Evolutionary conservation across 2,113 vertebrate genomes (phyloP).

Genomic region (Paradisaea rubra): DNA sequence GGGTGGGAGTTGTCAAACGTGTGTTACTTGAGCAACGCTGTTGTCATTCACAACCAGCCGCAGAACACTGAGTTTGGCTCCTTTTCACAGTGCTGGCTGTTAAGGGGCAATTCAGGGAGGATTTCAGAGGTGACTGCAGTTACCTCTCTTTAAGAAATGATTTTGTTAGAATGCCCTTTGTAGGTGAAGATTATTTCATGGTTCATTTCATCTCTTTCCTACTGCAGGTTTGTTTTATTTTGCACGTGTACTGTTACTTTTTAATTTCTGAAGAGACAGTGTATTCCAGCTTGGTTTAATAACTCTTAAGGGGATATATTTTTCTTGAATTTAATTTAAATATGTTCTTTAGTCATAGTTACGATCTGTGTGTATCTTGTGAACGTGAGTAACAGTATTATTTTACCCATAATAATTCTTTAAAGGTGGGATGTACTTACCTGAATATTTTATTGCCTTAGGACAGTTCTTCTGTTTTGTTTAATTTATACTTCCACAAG

Average conservation of each 20-base stretch:
- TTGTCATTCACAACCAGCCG: background rate
- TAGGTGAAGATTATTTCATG: background rate
- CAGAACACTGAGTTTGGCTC: background rate
- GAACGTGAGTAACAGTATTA: background rate
- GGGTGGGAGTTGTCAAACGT: background rate
- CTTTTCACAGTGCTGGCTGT: background rate
- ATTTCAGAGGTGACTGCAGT: background rate
- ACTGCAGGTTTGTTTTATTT: background rate
- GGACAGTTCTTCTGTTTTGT: background rate
- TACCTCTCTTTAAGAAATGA: background rate
- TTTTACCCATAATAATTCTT: background rate
- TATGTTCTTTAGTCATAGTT: background rate
- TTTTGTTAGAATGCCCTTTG: background rate
- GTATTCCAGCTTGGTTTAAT: background rate
- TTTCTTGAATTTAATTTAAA: background rate
- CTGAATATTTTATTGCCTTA: background rate
- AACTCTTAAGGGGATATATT: background rate
- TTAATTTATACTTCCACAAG: background rate
- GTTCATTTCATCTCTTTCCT: background rate
- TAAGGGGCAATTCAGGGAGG: background rate
- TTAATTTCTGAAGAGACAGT: background rate
- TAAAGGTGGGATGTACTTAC: background rate
- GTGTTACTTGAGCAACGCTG: fast-evolving
- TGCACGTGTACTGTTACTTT: background rate
- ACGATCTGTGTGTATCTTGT: background rate